phyloP scores from a whole-genome alignment of 2,113 vertebrate genomes.

The Heterochromis multidens region DNA sequence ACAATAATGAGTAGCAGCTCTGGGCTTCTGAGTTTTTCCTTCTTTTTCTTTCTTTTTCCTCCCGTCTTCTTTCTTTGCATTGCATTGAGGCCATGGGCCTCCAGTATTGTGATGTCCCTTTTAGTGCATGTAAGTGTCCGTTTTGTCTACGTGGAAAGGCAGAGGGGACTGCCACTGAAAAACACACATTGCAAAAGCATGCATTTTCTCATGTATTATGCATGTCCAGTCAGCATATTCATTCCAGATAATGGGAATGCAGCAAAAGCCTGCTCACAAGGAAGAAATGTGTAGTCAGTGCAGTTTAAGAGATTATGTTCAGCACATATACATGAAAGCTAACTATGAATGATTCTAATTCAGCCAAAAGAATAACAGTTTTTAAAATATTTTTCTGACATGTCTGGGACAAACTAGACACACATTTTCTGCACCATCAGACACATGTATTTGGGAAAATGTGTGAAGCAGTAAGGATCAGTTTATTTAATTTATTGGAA shows the following conservation, averaged over 20 bases:
- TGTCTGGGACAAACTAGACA: background rate
- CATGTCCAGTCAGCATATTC: conserved; percentile 60
- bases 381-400: background rate
- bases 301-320: conserved; percentile 26
- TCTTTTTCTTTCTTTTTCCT: background rate
- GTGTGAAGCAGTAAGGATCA: background rate
- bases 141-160: conserved; percentile 42
- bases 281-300: conserved; percentile 13
- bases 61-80: background rate
- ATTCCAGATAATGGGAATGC: conserved; percentile 47
- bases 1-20: conserved; percentile 52
- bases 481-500: background rate
- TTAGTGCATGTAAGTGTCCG: conserved; percentile 49
- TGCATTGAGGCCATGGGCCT: conserved; percentile 7
- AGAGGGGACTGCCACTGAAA: conserved; percentile 36
- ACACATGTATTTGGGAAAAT: background rate
- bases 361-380: background rate
- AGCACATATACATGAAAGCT: background rate
- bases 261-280: conserved; percentile 23
- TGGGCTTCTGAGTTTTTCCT: conserved; percentile 20
- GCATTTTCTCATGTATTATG: conserved; percentile 61
- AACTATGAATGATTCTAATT: conserved; percentile 2
- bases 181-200: conserved; percentile 41
- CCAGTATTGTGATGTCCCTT: conserved; percentile 42
- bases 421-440: background rate